phyloP scores from a whole-genome alignment of 2,888 invertebrate genomes.

The Aphidius colemani region DNA sequence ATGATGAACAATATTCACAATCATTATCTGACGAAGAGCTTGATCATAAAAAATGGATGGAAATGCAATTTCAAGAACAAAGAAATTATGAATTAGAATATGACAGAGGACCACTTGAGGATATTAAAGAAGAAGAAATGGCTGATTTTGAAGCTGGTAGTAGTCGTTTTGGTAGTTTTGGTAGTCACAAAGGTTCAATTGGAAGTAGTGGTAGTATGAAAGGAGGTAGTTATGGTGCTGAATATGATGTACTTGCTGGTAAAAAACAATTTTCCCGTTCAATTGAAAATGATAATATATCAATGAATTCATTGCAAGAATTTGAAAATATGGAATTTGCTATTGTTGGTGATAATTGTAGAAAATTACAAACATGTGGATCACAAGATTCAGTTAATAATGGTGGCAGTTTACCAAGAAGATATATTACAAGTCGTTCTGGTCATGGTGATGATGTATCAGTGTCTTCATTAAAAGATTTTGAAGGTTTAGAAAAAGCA shows the following conservation, averaged over 20 bases:
- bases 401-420: constrained; percentile 79
- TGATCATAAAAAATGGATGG: constrained; percentile 85
- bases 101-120: constrained; percentile 83
- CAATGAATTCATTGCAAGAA: constrained; percentile 90
- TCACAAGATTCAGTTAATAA: constrained; percentile 86
- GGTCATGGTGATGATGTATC: constrained; percentile 85
- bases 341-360: constrained; percentile 75
- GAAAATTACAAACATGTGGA: constrained; percentile 66
- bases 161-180: constrained; percentile 76
- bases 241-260: constrained; percentile 85
- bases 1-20: constrained; percentile 54
- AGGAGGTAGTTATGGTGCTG: constrained; percentile 89
- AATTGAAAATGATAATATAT: constrained; percentile 90
- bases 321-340: constrained; percentile 91
- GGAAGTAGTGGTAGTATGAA: constrained; percentile 79
- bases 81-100: constrained; percentile 76
- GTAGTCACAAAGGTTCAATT: constrained; percentile 78
- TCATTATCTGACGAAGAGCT: constrained; percentile 62
- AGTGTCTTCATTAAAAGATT: constrained; percentile 86
- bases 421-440: constrained; percentile 73
- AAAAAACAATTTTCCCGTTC: constrained; percentile 79
- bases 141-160: constrained; percentile 80
- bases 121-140: constrained; percentile 90
- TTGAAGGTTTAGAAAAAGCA: constrained; percentile 88
- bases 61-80: constrained; percentile 81